phyloP scores from a whole-genome alignment of 2,888 invertebrate genomes.

The Trichopoda pennipes region DNA sequence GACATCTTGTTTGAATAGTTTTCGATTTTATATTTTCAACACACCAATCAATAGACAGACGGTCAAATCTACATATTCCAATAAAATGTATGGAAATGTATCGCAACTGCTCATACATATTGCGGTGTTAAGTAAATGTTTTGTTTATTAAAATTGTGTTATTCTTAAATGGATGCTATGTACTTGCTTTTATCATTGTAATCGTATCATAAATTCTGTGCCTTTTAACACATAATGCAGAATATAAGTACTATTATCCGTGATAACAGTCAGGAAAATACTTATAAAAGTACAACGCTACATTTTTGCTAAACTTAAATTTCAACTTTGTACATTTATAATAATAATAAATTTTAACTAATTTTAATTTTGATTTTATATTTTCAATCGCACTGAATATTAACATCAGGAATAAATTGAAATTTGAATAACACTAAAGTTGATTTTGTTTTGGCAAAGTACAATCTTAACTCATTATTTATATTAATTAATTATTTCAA shows the following conservation, averaged over 20 bases:
- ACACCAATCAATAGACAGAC: constrained; percentile 12
- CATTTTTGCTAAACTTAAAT: too few species aligned
- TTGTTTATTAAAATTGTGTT: constrained; percentile 6
- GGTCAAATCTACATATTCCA: constrained; percentile 46
- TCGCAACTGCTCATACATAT: constrained; percentile 12
- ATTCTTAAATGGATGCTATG: not conserved
- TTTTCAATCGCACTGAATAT: too few species aligned
- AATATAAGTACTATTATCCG: not conserved
- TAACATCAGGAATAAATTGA: too few species aligned
- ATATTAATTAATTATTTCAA: too few species aligned
- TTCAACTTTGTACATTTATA: too few species aligned
- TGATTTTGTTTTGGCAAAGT: too few species aligned
- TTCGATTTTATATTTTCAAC: constrained; percentile 38
- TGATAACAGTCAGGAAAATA: too few species aligned
- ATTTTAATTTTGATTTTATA: too few species aligned
- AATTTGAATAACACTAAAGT: too few species aligned
- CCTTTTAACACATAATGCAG: constrained; percentile 18
- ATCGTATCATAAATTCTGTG: constrained; percentile 34
- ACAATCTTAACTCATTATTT: too few species aligned
- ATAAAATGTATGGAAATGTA: constrained; percentile 57
- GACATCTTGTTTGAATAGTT: constrained; percentile 67
- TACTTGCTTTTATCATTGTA: constrained; percentile 11
- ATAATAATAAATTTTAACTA: too few species aligned
- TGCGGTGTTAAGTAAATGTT: constrained; percentile 11
- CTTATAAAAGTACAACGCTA: too few species aligned